Evolutionary conservation across 2,888 invertebrate genomes (phyloP).

Genomic region (Mylabris sibirica): DNA sequence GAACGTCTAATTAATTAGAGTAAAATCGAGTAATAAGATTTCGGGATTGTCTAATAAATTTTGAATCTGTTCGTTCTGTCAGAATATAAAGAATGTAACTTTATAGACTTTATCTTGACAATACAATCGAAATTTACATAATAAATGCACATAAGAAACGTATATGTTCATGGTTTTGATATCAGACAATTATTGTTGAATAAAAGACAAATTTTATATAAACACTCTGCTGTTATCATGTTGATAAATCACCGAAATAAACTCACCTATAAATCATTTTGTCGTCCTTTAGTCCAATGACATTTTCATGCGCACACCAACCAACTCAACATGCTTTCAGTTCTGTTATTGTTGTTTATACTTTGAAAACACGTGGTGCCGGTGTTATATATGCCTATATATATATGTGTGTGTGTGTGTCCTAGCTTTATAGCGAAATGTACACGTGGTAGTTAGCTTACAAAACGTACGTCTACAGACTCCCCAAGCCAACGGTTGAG

Average conservation of each 20-base stretch:
- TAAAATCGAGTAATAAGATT: not conserved
- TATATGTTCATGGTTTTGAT: not conserved
- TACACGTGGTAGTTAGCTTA: slow-evolving; percentile 51
- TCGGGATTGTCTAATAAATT: not conserved
- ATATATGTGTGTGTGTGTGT: no score
- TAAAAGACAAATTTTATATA: not conserved
- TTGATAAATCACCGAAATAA: not conserved
- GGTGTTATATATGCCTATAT: slow-evolving; percentile 5
- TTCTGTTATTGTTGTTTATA: slow-evolving; percentile 10
- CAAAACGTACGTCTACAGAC: slow-evolving; percentile 53
- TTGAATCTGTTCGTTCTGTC: no score
- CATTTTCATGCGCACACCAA: slow-evolving; percentile 41
- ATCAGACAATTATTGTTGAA: not conserved
- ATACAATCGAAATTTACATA: slow-evolving; percentile 9
- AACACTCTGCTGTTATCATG: no score
- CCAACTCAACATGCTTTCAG: slow-evolving; percentile 26
- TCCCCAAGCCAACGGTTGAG: slow-evolving; percentile 52
- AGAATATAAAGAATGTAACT: not conserved
- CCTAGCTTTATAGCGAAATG: not conserved
- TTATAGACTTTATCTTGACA: slow-evolving; percentile 4
- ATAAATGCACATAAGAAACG: slow-evolving; percentile 2
- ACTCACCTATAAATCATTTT: slow-evolving; percentile 46
- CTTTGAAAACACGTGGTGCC: slow-evolving; percentile 48
- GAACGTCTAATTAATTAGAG: not conserved
- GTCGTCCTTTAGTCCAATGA: slow-evolving; percentile 40